These are phyloP conservation scores for Halcyon leucocephala DNA, from an alignment of 2,797 vertebrate species.

Conservation along the genomic window DNA sequence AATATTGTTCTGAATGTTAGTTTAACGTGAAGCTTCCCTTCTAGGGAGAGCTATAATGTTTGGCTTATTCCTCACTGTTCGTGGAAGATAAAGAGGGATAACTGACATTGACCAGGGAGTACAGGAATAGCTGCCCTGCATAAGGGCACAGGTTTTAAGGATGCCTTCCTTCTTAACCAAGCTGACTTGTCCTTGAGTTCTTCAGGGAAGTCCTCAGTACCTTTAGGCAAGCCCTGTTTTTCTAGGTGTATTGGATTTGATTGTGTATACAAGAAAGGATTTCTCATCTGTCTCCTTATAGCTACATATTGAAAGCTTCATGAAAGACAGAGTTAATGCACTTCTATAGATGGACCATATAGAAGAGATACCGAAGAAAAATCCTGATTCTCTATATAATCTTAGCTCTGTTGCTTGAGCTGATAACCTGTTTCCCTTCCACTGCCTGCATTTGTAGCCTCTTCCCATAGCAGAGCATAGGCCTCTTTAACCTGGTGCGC, in stretches of 20 bases:
- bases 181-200: background rate
- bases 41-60: background rate
- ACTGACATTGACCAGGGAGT: background rate
- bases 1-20: background rate
- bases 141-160: background rate
- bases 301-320: background rate
- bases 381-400: background rate
- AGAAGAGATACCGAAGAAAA: background rate
- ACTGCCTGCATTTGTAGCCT: background rate
- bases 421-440: background rate
- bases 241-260: background rate
- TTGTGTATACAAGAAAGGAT: too few species aligned
- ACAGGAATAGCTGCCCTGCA: background rate
- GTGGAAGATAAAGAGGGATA: background rate
- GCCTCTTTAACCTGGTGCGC: background rate
- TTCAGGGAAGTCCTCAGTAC: background rate
- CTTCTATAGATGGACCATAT: background rate
- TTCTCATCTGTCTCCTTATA: background rate
- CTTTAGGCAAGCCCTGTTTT: background rate
- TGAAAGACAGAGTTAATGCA: background rate
- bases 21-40: background rate
- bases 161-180: background rate
- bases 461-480: background rate
- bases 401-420: background rate
- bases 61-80: background rate